These are phyloP conservation scores for Acrobasis consociella DNA, from an alignment of 2,888 invertebrate species.

Conservation along the genomic window DNA sequence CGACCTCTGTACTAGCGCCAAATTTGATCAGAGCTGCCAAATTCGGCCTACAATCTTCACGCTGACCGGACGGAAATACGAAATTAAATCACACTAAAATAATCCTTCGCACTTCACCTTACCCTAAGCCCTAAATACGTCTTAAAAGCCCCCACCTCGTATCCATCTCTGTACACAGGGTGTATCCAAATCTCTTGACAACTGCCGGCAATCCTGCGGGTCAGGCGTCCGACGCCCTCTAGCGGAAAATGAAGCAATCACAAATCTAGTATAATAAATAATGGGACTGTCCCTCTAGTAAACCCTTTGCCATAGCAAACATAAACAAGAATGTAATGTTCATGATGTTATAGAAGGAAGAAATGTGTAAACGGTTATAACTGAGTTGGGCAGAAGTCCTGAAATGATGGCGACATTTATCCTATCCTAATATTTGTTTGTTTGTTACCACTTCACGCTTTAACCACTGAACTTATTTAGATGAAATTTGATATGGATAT, in stretches of 20 bases:
- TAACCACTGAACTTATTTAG: too few species aligned
- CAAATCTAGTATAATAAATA: conserved; percentile 26
- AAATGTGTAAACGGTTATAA: too few species aligned
- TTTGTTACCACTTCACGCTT: too few species aligned
- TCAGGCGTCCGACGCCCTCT: conserved; percentile 33
- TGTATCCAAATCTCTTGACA: conserved; percentile 15
- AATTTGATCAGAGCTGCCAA: too few species aligned
- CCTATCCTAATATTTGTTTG: too few species aligned
- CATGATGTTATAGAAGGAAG: background rate
- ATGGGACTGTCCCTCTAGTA: conserved; percentile 19
- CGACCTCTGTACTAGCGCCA: too few species aligned
- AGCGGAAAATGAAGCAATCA: conserved; percentile 27
- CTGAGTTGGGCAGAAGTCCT: too few species aligned
- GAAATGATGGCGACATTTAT: too few species aligned
- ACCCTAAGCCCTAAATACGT: background rate
- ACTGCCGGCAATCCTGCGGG: conserved; percentile 29
- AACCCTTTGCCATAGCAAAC: conserved; percentile 8
- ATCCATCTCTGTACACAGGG: conserved; percentile 3
- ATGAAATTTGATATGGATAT: too few species aligned
- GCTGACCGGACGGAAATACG: too few species aligned
- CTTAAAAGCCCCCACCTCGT: background rate
- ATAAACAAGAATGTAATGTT: background rate
- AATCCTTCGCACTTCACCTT: background rate
- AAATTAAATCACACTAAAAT: background rate
- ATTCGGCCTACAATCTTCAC: too few species aligned